Base-by-base conservation (phyloP, 2,113 vertebrate species). In the Pomatostomus ruficeps region DNA sequence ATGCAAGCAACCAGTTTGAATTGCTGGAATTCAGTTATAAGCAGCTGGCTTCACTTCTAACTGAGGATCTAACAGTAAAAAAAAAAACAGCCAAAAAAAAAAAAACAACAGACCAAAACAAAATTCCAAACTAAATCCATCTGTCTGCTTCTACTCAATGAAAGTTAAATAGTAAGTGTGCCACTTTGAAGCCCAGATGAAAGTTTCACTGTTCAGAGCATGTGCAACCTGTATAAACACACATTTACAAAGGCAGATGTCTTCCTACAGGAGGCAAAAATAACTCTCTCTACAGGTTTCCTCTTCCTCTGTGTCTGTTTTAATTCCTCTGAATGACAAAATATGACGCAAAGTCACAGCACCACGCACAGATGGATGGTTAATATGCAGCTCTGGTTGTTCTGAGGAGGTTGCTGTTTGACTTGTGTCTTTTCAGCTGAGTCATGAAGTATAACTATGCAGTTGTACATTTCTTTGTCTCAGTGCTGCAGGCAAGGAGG, bases 41-140 rank as follows among this genome's bases (percentile, higher is more conserved):
- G 72, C 95, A 94, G 90, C 88, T 91, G 94, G 90, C 75, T 93
- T 92, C 73, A 52, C 79, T 94, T 93, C 88, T 88, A 79, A 91
- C 85, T 57, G 88, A 84, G 85, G 36, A 90, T 71, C 91, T 75
- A 55, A 62, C 54, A 12, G 33, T 62, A 8, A 17, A 43, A 80
- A 62, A 80, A 80, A 81, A 78, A 63, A 75, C n/a, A n/a, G n/a
- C n/a, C n/a, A 58, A 51, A 73, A 55, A 52, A 63, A 57, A 61
- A 82, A 77, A 38, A 0, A 31, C 58, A 63, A 72, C 73, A 90
- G 75, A 89, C 88, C 89, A 94, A 96, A 96, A 96, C 95, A 95
- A 94, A 95, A 96, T 89, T 96, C 96, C 93, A 95, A 95, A 94
- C 88, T 91, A 94, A 96, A 95, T 94, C 91, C 85, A 70, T 93